Base-by-base conservation (phyloP, 1,140 invertebrate species). In the Drosophila athabasca region DNA sequence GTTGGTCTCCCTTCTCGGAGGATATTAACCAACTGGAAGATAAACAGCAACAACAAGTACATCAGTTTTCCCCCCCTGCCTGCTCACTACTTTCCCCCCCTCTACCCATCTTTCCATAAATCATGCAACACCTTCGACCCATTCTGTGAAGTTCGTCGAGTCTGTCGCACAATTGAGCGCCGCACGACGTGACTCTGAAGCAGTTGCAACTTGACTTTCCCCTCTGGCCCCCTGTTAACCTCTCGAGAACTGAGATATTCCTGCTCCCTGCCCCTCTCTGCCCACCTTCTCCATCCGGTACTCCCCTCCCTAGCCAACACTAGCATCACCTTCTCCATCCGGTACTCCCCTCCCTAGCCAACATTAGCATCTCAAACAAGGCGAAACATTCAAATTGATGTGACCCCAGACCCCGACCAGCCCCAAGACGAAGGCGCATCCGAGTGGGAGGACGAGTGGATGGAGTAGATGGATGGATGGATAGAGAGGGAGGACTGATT, bases 361-460 rank as follows among this genome's bases (percentile, higher is more conserved):
- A 61, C 77, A 81, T 81, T 81, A 81, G 62, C 78, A 81, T 81
- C 73, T 81, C 72, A 81, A 81, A 81, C 55, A 64, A 57, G 48
- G 69, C 46, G 51, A 69, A 79, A 79, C 70, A 79, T 71, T 79
- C 76, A 79, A 75, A 80, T 71, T 71, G 71, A 76, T 79, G 73
- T 76, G 78, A 76, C 66, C 9, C 31, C 31, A 35, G 31, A 9
- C 53, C 53, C 22, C 57, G 22, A 24, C 64, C 15, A 22, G 41
- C 17, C 54, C 62, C 49, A 66, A 49, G 52, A 60, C 7, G 52
- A 51, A 31, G 29, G 29, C 29, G 6, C 29, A 31, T 31, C 29
- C 1, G 48, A 9, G 41, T 43, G n/a, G n/a, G 35, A 29, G 24
- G n/a, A 8, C 29, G 22, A 26, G n/a, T 11, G 24, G 61, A 39